These are phyloP conservation scores for Chrysotoxum bicinctum DNA, from an alignment of 2,888 invertebrate species.

Conservation along the genomic window DNA sequence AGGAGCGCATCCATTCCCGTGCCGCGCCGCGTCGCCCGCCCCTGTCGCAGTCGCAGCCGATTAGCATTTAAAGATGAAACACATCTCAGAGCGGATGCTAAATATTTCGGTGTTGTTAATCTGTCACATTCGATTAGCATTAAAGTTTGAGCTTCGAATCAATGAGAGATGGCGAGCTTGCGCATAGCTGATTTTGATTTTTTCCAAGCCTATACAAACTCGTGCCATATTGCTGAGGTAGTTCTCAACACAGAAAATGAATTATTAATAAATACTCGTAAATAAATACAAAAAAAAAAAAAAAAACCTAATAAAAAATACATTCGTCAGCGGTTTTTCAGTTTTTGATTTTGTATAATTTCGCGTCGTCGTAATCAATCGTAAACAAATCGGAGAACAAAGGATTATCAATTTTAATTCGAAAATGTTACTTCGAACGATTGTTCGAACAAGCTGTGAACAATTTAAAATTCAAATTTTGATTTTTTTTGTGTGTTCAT, in stretches of 20 bases:
- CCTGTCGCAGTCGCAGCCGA: background rate
- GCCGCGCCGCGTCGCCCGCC: too few species aligned
- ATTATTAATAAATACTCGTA: conserved; percentile 54
- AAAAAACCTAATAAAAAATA: background rate
- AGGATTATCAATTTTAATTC: conserved; percentile 70
- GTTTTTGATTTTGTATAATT: conserved; percentile 60
- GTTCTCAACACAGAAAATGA: conserved; percentile 54
- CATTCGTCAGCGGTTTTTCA: conserved; percentile 29
- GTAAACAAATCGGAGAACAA: conserved; percentile 70
- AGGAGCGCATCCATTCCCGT: conserved; percentile 15
- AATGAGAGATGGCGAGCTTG: background rate
- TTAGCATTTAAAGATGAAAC: conserved; percentile 65
- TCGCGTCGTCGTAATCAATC: conserved; percentile 68
- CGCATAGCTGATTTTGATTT: conserved; percentile 19
- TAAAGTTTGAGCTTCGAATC: conserved; percentile 22
- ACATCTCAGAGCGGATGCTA: conserved; percentile 23
- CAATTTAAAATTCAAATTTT: conserved; percentile 71
- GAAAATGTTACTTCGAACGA: conserved; percentile 44
- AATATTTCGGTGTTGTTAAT: conserved; percentile 64
- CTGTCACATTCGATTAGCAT: conserved; percentile 64
- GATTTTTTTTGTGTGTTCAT: conserved; percentile 3
- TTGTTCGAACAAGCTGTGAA: conserved; percentile 66
- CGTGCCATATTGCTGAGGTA: conserved; percentile 31
- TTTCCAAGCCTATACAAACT: conserved; percentile 26
- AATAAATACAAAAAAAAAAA: background rate